Base-by-base conservation (phyloP, 2,888 invertebrate genomes). In the Heliconius ethilla region DNA sequence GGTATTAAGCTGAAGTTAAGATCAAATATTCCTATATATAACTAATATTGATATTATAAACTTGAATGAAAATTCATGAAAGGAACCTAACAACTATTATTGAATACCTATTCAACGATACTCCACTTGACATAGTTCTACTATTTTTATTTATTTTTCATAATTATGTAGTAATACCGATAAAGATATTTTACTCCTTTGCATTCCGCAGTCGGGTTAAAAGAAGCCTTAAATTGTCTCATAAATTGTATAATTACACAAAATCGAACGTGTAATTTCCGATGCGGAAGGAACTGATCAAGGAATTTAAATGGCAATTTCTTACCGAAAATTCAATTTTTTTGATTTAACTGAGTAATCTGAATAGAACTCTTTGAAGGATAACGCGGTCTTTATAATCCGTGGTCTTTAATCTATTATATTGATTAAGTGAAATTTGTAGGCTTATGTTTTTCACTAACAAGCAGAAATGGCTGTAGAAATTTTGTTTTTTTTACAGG, bases 301-400 rank as follows among this genome's bases (percentile, higher is more conserved):
- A 78, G 79, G 70, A 81, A 80, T 81, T 80, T 79, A 78, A 80
- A 75, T 74, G 65, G 65, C 78, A 80, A 80, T 79, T 59, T 69
- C 79, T 70, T 77, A 70, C 59, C 67, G 51, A 79, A 75, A 77
- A 77, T 51, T 79, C 72, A 73, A 77, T 75, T 79, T 79, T 77
- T 75, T 75, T 77, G 40, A 79, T 80, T 80, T 75, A 78, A 69
- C 37, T 59, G 51, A 75, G 67, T 72, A 69, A 80, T 73, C 72
- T 69, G 45, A 67, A 67, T 29, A 59, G 62, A 77, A 67, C 22
- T 73, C 40, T 67, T 77, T 62, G 7, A 72, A 29, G n/a, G 59
- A 73, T 73, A 63, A 63, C 25, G 27, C 18, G 10, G 25, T 62
- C 27, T 73, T 59, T 3, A 45, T 63, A 63, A 25, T 63, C 25